Percentiles rank a stretch among this genome's conserved stretches.
Conservation (phyloP, 2,797 vertebrate genomes). For the Periparus ater region DNA sequence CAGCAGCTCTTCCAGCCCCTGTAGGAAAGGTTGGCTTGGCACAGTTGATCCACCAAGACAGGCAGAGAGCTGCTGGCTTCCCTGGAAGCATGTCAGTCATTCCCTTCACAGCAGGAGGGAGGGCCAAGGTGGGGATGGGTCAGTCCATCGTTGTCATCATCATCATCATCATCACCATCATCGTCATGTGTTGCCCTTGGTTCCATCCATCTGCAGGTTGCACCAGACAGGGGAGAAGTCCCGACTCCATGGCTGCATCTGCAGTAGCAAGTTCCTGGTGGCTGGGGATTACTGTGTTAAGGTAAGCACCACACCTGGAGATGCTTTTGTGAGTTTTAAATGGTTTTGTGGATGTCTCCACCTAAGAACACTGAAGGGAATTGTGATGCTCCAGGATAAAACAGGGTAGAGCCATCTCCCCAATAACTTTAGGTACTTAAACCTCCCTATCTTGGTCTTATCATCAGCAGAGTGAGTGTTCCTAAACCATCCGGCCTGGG, state of each 20-base stretch:
- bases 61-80: not conserved
- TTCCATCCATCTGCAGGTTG: slow-evolving; percentile 70
- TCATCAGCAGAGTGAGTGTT: not conserved
- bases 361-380: not conserved
- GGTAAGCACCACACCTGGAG: slow-evolving; percentile 68
- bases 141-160: not conserved
- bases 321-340: not conserved
- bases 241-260: slow-evolving; percentile 84
- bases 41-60: not conserved
- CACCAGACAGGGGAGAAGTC: slow-evolving; percentile 82
- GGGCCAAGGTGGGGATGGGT: fast-evolving
- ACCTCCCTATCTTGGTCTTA: not conserved
- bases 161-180: not conserved
- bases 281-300: slow-evolving; percentile 83
- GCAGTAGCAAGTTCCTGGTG: slow-evolving; percentile 87
- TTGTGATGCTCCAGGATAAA: not conserved
- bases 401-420: not conserved
- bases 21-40: not conserved
- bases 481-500: not conserved
- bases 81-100: not conserved
- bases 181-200: not conserved
- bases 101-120: not conserved
- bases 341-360: not conserved
- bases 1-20: not conserved
- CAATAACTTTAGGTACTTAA: not conserved